Evolutionary conservation across 2,113 vertebrate species (phyloP), one percentile per base, ranked within the genome.

Genomic region (Sus scrofa): DNA sequence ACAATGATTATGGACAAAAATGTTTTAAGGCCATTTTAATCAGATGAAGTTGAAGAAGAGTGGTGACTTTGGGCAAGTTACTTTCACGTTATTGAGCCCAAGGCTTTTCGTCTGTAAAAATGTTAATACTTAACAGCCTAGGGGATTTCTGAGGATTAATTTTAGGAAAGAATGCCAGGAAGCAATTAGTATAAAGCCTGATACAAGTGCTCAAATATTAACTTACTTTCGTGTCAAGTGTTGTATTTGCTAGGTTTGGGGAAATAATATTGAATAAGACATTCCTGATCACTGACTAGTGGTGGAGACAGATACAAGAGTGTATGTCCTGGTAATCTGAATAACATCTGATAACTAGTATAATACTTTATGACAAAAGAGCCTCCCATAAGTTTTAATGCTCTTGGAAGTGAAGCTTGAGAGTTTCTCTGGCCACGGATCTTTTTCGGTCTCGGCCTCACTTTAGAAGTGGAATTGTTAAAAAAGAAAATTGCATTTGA

Each of bases 161-260:
- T 97, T 89, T 91, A 86, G 90, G 84, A 86, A 93, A 20, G 75
- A 78, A 56, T 3, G 63, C n/a, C 60, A 58, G 1, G 82, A 78
- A 89, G 30, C 16, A 89, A 52, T 88, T 67, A 73, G 75, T 44
- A 14, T 39, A n/a, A 34, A 79, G 10, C 58, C 68, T 82, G n/a
- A 50, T 78, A 32, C 16, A 67, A 14, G 9, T 5, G 44, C 62
- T 94, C 37, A 77, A 32, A 19, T 75, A 32, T 74, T 30, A 88
- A 73, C 77, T 90, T 50, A 24, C 16, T 71, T 96, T 73, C 71
- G 24, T 52, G 63, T 86, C 63, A 65, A 22, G 0, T 30, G 44
- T 27, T 89, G 6, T 44, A 19, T 97, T 85, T 68, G 39, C 65
- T 56, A 65, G 54, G 15, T 70, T 20, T 37, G 73, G 34, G 37